Percentiles rank a stretch among this genome's conserved stretches.
These are phyloP conservation scores for Pseudolaguvia tuberculata DNA, from an alignment of 2,113 vertebrate species.

Conservation along the genomic window DNA sequence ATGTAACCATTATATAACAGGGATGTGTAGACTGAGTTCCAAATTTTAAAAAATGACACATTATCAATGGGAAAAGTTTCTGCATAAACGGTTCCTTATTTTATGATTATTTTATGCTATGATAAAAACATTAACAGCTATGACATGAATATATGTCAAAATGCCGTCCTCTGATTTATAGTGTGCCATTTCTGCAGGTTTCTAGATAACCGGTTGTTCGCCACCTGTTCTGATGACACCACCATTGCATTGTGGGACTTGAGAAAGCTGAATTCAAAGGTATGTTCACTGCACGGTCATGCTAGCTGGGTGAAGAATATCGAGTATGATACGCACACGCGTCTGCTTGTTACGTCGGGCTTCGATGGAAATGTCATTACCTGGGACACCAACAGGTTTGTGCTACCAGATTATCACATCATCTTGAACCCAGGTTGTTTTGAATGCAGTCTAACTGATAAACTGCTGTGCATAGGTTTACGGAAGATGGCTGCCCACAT, in stretches of 20 bases:
- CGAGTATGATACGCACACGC: slow-evolving; percentile 94
- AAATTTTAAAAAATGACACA: no score
- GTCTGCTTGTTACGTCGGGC: slow-evolving; percentile 93
- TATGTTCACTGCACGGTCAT: slow-evolving; percentile 93
- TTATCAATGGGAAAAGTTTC: no score
- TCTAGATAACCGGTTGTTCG: slow-evolving; percentile 95
- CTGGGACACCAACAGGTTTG: slow-evolving; percentile 96
- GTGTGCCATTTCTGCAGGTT: slow-evolving; percentile 79
- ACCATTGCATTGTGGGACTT: slow-evolving; percentile 97
- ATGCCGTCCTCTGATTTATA: slow-evolving; percentile 11
- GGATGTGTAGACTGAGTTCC: no score
- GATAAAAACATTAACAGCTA: no score
- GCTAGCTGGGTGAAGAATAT: slow-evolving; percentile 99
- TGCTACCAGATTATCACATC: neutral
- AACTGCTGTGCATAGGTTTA: slow-evolving; percentile 72
- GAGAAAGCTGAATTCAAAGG: slow-evolving; percentile 89
- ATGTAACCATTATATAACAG: no score
- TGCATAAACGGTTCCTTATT: no score
- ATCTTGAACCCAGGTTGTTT: no score
- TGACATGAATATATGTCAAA: no score
- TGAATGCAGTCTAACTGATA: neutral
- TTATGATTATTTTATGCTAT: no score
- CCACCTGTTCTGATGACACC: slow-evolving; percentile 96
- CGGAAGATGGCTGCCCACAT: slow-evolving; percentile 95
- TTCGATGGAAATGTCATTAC: slow-evolving; percentile 99